These are phyloP conservation scores for Rhadina sibilatrix DNA, from an alignment of 2,113 vertebrate genomes.

Conservation along the genomic window DNA sequence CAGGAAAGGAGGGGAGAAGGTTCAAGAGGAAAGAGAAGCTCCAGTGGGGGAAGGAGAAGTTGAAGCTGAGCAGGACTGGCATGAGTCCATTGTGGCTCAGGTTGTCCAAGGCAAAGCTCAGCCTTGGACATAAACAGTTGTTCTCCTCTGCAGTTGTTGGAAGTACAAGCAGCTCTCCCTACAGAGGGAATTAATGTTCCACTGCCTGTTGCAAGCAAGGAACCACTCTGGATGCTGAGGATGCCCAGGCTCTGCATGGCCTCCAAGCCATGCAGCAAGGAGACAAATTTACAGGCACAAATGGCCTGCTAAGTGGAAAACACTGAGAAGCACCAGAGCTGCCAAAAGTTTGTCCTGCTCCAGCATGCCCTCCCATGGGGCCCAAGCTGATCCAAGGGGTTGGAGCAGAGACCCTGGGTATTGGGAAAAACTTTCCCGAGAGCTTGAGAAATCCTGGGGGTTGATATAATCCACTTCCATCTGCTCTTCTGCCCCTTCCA, in stretches of 20 bases:
- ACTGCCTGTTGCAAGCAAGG: neutral
- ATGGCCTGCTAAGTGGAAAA: neutral
- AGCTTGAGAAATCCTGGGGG: neutral
- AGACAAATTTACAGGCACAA: neutral
- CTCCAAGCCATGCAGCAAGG: neutral
- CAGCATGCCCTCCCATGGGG: accelerated
- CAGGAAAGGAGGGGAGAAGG: neutral
- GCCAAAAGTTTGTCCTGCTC: neutral
- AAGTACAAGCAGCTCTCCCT: no score
- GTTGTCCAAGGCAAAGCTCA: neutral
- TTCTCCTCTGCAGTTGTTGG: neutral
- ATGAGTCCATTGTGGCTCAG: accelerated
- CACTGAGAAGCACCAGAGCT: neutral
- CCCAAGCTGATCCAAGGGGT: neutral
- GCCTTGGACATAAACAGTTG: neutral
- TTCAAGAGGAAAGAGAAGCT: neutral
- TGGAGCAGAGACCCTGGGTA: neutral
- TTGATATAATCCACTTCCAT: neutral
- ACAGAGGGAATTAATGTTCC: neutral
- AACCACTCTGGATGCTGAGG: neutral
- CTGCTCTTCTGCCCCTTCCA: neutral
- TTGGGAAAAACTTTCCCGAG: neutral
- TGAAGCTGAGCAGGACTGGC: neutral
- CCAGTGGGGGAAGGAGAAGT: neutral
- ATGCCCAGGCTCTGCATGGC: neutral